Conservation (phyloP, 1,140 invertebrate species). For the Hyposmocoma kahamanoa region DNA sequence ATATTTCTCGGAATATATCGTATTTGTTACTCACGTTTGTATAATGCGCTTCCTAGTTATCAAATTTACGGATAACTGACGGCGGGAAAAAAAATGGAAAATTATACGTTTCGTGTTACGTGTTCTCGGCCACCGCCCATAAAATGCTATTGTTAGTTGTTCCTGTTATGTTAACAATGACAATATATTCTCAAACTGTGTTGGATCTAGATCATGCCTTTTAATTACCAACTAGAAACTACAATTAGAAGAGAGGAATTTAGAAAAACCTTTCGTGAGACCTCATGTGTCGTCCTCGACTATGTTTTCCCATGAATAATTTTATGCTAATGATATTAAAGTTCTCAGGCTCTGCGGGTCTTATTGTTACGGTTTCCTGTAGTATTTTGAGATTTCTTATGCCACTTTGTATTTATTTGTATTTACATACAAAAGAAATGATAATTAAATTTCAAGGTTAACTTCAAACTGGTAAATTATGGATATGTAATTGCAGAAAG, state of each 20-base stretch:
- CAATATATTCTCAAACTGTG: slow-evolving; percentile 11
- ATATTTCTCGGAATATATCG: no score
- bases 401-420: background rate
- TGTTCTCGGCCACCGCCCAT: slow-evolving; percentile 8
- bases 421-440: background rate
- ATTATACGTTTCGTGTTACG: slow-evolving; percentile 6
- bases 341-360: slow-evolving; percentile 24
- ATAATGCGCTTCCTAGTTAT: background rate
- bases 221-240: slow-evolving; percentile 11
- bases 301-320: slow-evolving; percentile 30
- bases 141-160: slow-evolving; percentile 13
- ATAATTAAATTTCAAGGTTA: background rate
- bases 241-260: background rate
- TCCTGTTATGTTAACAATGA: slow-evolving; percentile 14
- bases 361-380: slow-evolving; percentile 21
- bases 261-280: slow-evolving; percentile 9
- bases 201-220: slow-evolving; percentile 16
- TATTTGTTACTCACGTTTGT: no score
- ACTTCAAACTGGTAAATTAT: background rate
- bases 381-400: slow-evolving; percentile 14
- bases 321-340: slow-evolving; percentile 26
- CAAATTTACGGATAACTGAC: slow-evolving; percentile 9
- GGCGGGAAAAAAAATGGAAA: slow-evolving; percentile 5
- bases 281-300: slow-evolving; percentile 20
- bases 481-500: background rate